These are phyloP conservation scores for Chymomyza caudatula DNA, from an alignment of 2,888 invertebrate genomes.

Conservation along the genomic window DNA sequence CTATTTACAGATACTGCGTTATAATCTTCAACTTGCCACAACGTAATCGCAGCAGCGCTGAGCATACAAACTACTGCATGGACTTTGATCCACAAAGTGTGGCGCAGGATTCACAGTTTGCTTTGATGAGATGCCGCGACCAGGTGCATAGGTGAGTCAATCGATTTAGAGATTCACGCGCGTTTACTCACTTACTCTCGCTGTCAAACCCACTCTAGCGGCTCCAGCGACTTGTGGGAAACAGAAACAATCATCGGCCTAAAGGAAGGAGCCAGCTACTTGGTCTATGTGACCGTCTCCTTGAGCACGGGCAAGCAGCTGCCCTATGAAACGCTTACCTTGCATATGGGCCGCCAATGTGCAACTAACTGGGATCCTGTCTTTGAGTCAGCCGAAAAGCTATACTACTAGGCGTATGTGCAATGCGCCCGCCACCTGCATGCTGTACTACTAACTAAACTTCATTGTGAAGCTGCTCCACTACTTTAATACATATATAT, in stretches of 20 bases:
- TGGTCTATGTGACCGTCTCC: conserved; percentile 81
- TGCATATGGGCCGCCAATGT: conserved; percentile 72
- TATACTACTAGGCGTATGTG: conserved; percentile 63
- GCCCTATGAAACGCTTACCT: conserved; percentile 80
- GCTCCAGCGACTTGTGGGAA: conserved; percentile 77
- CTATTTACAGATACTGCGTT: conserved; percentile 73
- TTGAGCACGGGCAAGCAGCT: conserved; percentile 80
- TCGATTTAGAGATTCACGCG: background rate
- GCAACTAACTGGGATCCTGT: conserved; percentile 50
- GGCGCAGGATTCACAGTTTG: conserved; percentile 73
- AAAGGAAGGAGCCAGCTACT: conserved; percentile 80
- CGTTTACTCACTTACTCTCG: background rate
- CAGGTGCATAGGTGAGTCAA: conserved; percentile 65
- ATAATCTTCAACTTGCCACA: conserved; percentile 76
- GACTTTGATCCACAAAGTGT: conserved; percentile 74
- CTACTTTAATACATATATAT: conserved; percentile 4
- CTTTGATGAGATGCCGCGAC: conserved; percentile 74
- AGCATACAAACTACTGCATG: conserved; percentile 77
- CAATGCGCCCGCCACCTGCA: too few species aligned
- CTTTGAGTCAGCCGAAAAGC: conserved; percentile 70
- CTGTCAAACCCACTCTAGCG: conserved; percentile 53
- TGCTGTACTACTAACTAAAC: conserved; percentile 52
- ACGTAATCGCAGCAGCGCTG: conserved; percentile 74
- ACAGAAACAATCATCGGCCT: conserved; percentile 78
- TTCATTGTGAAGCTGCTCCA: conserved; percentile 68